phyloP scores from a whole-genome alignment of 2,113 vertebrate species.

The Tenrec ecaudatus region DNA sequence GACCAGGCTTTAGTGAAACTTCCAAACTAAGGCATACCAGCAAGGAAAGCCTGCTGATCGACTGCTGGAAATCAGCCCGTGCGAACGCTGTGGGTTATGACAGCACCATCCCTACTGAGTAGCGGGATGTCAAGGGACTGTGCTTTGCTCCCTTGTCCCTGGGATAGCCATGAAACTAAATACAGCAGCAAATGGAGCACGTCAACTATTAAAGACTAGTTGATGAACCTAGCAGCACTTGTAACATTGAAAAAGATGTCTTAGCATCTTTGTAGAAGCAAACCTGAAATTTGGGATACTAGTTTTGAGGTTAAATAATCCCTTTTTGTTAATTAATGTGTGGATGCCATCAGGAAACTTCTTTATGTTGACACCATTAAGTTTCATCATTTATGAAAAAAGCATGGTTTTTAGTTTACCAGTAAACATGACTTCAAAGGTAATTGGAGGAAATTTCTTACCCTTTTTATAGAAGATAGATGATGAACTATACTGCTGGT shows the following conservation, averaged over 20 bases:
- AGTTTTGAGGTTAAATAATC: background rate
- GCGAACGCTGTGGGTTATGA: background rate
- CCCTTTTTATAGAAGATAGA: background rate
- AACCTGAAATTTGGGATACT: background rate
- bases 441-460: constrained; percentile 16
- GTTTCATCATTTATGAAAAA: background rate
- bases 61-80: background rate
- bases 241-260: background rate
- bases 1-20: background rate
- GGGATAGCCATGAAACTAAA: background rate
- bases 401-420: background rate
- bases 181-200: background rate
- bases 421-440: constrained; percentile 14
- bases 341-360: background rate
- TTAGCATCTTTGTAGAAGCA: background rate
- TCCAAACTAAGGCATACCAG: background rate
- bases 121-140: background rate
- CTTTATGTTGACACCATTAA: background rate
- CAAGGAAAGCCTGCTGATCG: background rate
- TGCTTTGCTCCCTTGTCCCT: background rate
- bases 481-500: background rate
- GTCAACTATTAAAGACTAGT: background rate
- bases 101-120: background rate
- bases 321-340: background rate
- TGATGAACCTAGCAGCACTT: background rate